Evolutionary conservation across 2,113 vertebrate genomes (phyloP).

Genomic region (Neodon shergylaensis): DNA sequence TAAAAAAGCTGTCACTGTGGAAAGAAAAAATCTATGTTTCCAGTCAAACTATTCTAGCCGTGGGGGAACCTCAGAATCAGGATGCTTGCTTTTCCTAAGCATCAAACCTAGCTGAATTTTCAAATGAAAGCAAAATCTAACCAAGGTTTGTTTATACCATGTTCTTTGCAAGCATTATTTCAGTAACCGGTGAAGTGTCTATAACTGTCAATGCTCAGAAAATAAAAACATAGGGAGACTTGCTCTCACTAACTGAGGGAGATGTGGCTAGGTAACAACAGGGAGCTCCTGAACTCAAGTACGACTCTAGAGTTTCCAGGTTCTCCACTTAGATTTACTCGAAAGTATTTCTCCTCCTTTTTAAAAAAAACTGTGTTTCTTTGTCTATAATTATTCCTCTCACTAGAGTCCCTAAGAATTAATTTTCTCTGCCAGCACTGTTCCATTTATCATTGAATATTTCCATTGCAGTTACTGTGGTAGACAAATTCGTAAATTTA

Average conservation of each 20-base stretch:
- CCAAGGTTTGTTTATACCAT: not conserved
- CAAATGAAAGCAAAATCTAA: constrained; percentile 51
- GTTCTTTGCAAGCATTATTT: not conserved
- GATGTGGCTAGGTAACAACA: not conserved
- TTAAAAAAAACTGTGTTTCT: not conserved
- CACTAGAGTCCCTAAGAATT: not conserved
- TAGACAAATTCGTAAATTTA: not conserved
- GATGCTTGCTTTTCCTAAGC: not conserved
- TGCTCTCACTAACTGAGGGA: not conserved
- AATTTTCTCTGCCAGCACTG: not conserved
- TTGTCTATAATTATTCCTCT: not conserved
- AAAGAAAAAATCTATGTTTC: constrained; percentile 55
- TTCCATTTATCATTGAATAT: not conserved
- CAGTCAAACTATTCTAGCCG: not conserved
- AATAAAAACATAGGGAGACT: not conserved
- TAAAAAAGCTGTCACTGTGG: constrained; percentile 40
- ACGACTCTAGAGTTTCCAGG: not conserved
- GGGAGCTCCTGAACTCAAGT: not conserved
- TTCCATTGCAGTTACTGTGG: not conserved
- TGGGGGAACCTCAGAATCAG: not conserved
- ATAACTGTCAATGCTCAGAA: not conserved
- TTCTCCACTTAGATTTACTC: not conserved
- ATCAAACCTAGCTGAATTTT: not conserved
- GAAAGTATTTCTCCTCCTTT: not conserved
- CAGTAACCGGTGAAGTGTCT: not conserved